Conservation (phyloP, 2,797 vertebrate species). For the Peromyscus eremicus region DNA sequence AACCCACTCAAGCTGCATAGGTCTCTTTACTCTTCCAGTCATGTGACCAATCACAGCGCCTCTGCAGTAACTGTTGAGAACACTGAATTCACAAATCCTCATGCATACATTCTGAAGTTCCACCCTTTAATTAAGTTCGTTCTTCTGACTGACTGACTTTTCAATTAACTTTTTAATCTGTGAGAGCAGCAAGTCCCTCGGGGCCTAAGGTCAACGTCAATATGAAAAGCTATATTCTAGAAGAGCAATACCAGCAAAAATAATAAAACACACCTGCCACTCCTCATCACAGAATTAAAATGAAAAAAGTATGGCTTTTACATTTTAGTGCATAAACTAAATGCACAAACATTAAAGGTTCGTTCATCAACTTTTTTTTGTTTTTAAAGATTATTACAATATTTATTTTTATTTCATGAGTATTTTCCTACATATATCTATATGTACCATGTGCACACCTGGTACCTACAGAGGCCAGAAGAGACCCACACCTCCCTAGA, state of each 20-base stretch:
- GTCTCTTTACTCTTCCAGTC: background rate
- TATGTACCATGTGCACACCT: background rate
- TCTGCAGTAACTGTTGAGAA: background rate
- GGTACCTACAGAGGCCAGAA: background rate
- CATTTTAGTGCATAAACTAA: background rate
- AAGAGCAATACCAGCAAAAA: background rate
- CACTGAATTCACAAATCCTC: background rate
- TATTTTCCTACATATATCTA: background rate
- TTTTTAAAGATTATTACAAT: background rate
- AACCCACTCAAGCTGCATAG: background rate
- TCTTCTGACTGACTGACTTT: constrained; percentile 38
- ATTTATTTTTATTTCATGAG: background rate
- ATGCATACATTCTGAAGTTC: background rate
- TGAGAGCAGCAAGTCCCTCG: background rate
- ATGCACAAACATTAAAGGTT: background rate
- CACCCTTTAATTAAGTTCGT: background rate
- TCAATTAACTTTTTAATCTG: constrained; percentile 53
- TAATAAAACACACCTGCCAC: background rate
- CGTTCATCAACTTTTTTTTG: background rate
- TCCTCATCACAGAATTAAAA: background rate
- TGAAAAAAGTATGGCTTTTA: background rate
- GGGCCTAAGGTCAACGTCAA: background rate
- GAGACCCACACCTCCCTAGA: background rate
- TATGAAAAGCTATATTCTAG: constrained; percentile 16
- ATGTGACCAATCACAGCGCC: background rate